Evolutionary conservation across 2,113 vertebrate genomes (phyloP).

Genomic region (Turnix velox): DNA sequence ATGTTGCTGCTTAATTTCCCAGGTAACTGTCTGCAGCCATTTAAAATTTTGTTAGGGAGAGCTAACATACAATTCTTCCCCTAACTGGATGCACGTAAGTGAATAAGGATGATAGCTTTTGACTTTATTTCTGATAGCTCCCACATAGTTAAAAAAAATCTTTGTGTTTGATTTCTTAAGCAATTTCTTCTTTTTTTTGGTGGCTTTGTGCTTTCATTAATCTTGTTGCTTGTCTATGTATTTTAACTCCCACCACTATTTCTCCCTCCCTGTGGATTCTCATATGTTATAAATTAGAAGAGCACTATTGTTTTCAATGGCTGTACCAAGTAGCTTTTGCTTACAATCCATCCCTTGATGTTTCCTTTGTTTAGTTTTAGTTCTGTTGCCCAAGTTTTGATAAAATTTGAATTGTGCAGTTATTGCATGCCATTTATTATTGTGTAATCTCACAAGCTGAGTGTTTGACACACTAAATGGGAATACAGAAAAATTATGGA

Average conservation of each 20-base stretch:
- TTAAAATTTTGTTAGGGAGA: neutral
- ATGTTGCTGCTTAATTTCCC: neutral
- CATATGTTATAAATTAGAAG: constrained; percentile 19
- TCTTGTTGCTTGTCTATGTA: neutral
- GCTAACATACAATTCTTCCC: neutral
- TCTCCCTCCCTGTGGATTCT: neutral
- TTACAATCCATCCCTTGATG: neutral
- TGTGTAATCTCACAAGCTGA: neutral
- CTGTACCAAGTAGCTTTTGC: constrained; percentile 7
- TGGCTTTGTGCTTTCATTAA: neutral
- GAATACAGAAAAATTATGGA: neutral
- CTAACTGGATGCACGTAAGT: neutral
- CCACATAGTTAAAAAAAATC: neutral
- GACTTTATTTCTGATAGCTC: neutral
- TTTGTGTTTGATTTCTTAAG: neutral
- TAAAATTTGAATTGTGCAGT: neutral
- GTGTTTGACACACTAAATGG: neutral
- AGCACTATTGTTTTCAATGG: neutral
- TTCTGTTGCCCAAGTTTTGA: neutral
- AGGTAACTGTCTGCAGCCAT: neutral
- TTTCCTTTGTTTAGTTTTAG: constrained; percentile 17
- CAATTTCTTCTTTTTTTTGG: too few species aligned
- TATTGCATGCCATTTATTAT: neutral
- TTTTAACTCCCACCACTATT: constrained; percentile 11
- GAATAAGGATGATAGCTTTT: neutral